Evolutionary conservation across 2,797 vertebrate genomes (phyloP).

Genomic region (Coilia nasus): DNA sequence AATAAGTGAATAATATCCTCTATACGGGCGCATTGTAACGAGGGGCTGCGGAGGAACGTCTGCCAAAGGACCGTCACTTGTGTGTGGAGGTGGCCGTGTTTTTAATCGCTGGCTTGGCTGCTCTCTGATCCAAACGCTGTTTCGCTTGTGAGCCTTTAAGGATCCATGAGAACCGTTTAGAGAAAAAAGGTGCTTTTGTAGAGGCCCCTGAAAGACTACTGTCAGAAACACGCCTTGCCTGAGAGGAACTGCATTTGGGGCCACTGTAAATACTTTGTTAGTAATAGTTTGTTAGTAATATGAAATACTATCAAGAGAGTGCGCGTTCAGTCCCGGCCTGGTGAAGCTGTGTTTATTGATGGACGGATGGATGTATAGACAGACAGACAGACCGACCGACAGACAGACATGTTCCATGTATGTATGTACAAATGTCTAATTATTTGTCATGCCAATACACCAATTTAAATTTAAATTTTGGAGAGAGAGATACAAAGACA

Average conservation of each 20-base stretch:
- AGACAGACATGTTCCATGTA: neutral
- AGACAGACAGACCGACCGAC: constrained; percentile 32
- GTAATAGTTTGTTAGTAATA: too few species aligned
- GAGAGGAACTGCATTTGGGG: neutral
- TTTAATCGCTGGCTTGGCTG: neutral
- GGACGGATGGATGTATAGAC: constrained; percentile 29
- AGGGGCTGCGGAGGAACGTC: constrained; percentile 17
- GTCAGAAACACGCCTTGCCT: neutral
- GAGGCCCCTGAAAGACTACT: neutral
- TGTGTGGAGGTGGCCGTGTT: neutral
- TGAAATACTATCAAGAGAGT: too few species aligned
- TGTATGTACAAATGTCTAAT: too few species aligned
- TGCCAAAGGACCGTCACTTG: neutral
- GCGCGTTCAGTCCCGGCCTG: too few species aligned
- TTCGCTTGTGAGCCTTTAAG: neutral
- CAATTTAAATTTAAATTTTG: too few species aligned
- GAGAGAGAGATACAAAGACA: too few species aligned
- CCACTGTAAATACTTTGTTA: neutral
- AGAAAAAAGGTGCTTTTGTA: neutral
- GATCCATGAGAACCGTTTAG: neutral
- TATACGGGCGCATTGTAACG: neutral
- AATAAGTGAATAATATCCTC: constrained; percentile 37
- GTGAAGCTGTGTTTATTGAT: neutral
- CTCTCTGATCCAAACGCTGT: neutral
- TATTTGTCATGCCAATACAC: too few species aligned